Percentiles rank a stretch among this genome's conserved stretches.
Evolutionary conservation across 2,797 vertebrate genomes (phyloP).

Genomic region (Telmatherina bonti): DNA sequence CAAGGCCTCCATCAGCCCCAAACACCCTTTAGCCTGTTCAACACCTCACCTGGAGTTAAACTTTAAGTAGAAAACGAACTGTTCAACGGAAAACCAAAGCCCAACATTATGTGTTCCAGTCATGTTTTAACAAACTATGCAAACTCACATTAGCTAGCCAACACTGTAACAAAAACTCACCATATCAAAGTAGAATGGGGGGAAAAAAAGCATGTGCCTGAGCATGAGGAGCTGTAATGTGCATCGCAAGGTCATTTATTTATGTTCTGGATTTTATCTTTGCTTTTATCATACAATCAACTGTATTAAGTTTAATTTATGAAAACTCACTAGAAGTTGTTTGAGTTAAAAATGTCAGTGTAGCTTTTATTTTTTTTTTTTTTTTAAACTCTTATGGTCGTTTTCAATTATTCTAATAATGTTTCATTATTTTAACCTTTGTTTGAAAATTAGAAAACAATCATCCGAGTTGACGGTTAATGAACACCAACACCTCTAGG

Average conservation of each 20-base stretch:
- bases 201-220: slow-evolving; percentile 52
- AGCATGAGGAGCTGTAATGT: slow-evolving; percentile 59
- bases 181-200: not conserved
- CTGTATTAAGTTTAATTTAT: not conserved
- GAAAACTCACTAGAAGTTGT: slow-evolving; percentile 8
- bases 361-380: too few relatives aligned
- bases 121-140: slow-evolving; percentile 67
- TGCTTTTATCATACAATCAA: slow-evolving; percentile 1
- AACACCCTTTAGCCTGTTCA: slow-evolving; percentile 48
- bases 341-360: slow-evolving; percentile 6
- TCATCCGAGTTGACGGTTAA: slow-evolving; percentile 1
- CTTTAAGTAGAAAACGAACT: slow-evolving; percentile 41
- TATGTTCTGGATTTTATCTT: slow-evolving; percentile 19
- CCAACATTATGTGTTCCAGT: slow-evolving; percentile 26
- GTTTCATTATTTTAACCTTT: not conserved
- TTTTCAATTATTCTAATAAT: slow-evolving; percentile 1
- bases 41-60: slow-evolving; percentile 54
- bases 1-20: slow-evolving; percentile 45
- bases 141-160: slow-evolving; percentile 53
- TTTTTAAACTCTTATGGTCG: slow-evolving; percentile 5
- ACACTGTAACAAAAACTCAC: slow-evolving; percentile 24
- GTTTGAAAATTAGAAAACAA: slow-evolving; percentile 18
- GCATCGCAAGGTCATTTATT: slow-evolving; percentile 30
- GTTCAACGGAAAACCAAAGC: slow-evolving; percentile 42
- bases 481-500: slow-evolving; percentile 44